Evolutionary conservation across 2,113 vertebrate species (phyloP), one percentile per base, ranked within the genome.

Genomic region (Bucco capensis): DNA sequence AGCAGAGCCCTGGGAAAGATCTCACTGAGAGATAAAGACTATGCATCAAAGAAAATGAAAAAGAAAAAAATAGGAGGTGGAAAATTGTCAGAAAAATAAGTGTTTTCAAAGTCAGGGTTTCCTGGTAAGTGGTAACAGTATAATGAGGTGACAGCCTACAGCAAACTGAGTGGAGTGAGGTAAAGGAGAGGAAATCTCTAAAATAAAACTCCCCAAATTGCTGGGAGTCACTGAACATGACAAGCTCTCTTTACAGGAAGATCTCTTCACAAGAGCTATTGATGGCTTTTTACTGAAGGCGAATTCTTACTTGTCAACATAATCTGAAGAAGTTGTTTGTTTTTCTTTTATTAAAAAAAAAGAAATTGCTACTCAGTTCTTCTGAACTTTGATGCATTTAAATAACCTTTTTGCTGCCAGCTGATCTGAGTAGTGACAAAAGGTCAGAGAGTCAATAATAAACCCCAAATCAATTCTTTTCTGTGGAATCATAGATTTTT

Each of bases 121-220:
- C 50, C 14, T 82, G 37, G 38, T 65, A 84, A 78, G 12, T 75
- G 31, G 46, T 57, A 84, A 79, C 31, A 71, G 42, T 69, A 28
- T 86, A 95, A 88, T 78, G 65, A 93, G 54, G 74, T 78, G 71
- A 65, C 37, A 87, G 73, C 54, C 64, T 83, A 44, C n/a, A 74
- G 65, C 54, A 86, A 54, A 72, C 25, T 57, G 65, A 86, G 22
- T 28, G 14, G 5, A 71, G 17, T 19, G 46, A 91, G 53, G 23
- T 70, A 62, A 70, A 79, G 40, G 24, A 75, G 31, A 79, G 21
- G 16, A 81, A 66, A 88, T 56, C 25, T 83, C 44, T 51, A 33
- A 86, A 89, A 82, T 30, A 35, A 80, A 83, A 72, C 40, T 85
- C 27, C 37, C 31, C 19, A 69, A 65, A 78, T 75, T 69, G 19